Conservation (phyloP, 2,113 vertebrate species). For the Nothocercus nigrocapillus region DNA sequence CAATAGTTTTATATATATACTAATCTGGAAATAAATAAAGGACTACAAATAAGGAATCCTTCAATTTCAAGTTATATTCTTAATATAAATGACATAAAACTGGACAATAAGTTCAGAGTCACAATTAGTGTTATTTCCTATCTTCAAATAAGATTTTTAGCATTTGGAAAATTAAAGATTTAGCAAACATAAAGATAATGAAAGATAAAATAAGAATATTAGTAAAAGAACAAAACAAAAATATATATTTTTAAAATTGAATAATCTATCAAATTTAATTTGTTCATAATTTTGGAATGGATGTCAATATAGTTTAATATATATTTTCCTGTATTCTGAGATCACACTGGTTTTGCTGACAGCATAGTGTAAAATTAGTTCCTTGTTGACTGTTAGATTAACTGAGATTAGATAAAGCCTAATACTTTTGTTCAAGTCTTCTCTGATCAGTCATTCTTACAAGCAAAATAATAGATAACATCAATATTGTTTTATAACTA, state of each 20-base stretch:
- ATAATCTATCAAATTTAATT: neutral
- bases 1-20: neutral
- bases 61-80: neutral
- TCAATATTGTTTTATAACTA: neutral
- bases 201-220: neutral
- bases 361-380: neutral
- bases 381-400: neutral
- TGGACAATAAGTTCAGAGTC: neutral
- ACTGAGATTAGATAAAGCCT: neutral
- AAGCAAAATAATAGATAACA: neutral
- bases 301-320: neutral
- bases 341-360: neutral
- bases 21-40: neutral
- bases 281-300: neutral
- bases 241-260: neutral
- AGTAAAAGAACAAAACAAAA: neutral
- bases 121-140: neutral
- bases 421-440: neutral
- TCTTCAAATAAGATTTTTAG: neutral
- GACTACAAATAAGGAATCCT: neutral
- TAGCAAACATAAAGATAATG: neutral
- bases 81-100: neutral
- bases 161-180: neutral
- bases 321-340: neutral
- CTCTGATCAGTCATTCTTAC: neutral